Evolutionary conservation across 2,113 vertebrate species (phyloP), one percentile per base, ranked within the genome.

Genomic region (Malurus melanocephalus): DNA sequence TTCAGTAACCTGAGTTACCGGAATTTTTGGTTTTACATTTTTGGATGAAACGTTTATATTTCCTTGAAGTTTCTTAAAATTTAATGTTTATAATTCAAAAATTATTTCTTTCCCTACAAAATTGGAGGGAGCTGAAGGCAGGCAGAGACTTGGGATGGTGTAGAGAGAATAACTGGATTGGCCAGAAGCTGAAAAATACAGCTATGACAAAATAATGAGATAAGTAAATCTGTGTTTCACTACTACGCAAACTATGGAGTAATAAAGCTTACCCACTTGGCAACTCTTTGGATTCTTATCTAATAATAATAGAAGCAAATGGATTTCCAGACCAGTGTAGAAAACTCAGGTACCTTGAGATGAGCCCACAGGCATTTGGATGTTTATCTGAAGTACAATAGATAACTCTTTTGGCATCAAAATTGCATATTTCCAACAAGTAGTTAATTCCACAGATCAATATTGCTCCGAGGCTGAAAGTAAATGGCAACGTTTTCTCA

Each of bases 111-210:
- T n/a, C 16, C 32, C 10, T 61, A 9, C 17, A 62, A n/a, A 80
- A 40, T 28, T 33, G 13, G 6, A 57, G 19, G 3, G 9, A 6
- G 2, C 2, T 49, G 2, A 13, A 5, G 10, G 10, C 1, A 8
- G 24, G 7, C 27, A 75, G 19, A 32, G 5, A 17, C 4, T 45
- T 22, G 33, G 4, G 5, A 11, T 62, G 13, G 2, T 64, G 18
- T 40, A 32, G 76, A 81, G 40, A 17, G 16, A 78, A 13, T 52
- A 59, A 62, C 6, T 78, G 24, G 51, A 16, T 66, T 32, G 10
- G 12, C 23, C 66, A 82, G 62, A 56, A 65, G 38, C 26, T 60
- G 40, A 49, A 76, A 79, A 90, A 32, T 33, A n/a, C 9, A 75
- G 5, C n/a, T 43, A 3, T 26, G n/a, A 42, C 7, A 7, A 14